Evolutionary conservation across 2,113 vertebrate genomes (phyloP).

Genomic region (Callorhinus ursinus): DNA sequence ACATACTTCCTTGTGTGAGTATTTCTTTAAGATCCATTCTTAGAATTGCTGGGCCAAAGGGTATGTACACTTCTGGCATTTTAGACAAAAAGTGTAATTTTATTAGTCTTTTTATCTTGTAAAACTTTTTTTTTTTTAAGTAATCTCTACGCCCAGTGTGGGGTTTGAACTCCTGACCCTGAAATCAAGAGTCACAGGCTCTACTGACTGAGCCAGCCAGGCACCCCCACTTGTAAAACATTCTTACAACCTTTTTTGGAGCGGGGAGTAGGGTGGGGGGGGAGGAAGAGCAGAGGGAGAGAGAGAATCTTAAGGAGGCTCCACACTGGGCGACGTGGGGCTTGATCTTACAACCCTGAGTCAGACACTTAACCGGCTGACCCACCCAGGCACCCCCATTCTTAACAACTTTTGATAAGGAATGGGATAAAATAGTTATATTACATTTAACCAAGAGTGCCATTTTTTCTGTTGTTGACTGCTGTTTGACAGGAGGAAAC

Average conservation of each 20-base stretch:
- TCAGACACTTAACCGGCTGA: not conserved
- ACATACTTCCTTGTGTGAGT: not conserved
- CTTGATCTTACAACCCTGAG: not conserved
- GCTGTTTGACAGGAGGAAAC: not conserved
- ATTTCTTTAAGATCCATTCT: not conserved
- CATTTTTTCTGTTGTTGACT: not conserved
- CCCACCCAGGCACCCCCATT: not conserved
- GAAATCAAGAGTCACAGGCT: not conserved
- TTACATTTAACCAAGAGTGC: not conserved
- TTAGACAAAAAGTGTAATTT: conserved; percentile 34
- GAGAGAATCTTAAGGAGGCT: not conserved
- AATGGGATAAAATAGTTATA: not conserved
- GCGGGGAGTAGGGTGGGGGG: not conserved
- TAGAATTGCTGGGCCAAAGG: conserved; percentile 17
- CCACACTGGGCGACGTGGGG: not conserved
- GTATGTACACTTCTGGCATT: not conserved
- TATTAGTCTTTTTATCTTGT: not conserved
- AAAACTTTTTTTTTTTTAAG: not conserved
- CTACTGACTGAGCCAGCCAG: not conserved
- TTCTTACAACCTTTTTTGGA: not conserved
- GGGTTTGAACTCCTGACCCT: not conserved
- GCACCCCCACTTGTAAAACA: not conserved
- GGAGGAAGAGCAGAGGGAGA: not conserved
- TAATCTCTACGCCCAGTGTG: not conserved
- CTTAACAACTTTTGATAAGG: conserved; percentile 1